Conservation (phyloP, 2,797 vertebrate species). For the Saxicola maurus region DNA sequence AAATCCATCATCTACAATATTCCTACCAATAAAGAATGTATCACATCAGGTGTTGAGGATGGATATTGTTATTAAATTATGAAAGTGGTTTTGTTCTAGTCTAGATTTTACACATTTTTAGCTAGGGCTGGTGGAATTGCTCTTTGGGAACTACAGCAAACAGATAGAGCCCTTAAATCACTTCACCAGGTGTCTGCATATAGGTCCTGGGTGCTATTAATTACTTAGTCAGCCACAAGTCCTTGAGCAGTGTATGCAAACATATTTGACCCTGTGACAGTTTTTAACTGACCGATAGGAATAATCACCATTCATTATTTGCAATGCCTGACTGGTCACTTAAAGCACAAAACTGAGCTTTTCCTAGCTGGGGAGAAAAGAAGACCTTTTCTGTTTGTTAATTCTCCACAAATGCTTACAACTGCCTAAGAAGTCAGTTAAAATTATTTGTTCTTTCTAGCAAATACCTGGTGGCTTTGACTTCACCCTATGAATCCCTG, state of each 20-base stretch:
- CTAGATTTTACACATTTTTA: not conserved
- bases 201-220: not conserved
- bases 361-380: not conserved
- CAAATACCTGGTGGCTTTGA: not conserved
- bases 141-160: not conserved
- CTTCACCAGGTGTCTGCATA: constrained; percentile 1
- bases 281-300: not conserved
- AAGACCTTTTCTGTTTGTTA: not conserved
- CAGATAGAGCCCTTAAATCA: not conserved
- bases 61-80: not conserved
- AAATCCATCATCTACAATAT: not conserved
- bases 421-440: not conserved
- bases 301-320: not conserved
- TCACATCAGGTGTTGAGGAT: not conserved
- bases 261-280: constrained; percentile 19
- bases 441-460: not conserved
- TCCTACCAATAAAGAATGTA: not conserved
- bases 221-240: constrained; percentile 1
- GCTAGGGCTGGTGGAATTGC: not conserved
- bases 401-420: not conserved
- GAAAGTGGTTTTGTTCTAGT: not conserved
- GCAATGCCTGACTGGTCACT: not conserved
- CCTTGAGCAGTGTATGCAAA: constrained; percentile 35
- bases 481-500: not conserved
- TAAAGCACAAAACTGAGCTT: not conserved